Base-by-base conservation (phyloP, 2,797 vertebrate genomes). In the Otolemur crassicaudatus region DNA sequence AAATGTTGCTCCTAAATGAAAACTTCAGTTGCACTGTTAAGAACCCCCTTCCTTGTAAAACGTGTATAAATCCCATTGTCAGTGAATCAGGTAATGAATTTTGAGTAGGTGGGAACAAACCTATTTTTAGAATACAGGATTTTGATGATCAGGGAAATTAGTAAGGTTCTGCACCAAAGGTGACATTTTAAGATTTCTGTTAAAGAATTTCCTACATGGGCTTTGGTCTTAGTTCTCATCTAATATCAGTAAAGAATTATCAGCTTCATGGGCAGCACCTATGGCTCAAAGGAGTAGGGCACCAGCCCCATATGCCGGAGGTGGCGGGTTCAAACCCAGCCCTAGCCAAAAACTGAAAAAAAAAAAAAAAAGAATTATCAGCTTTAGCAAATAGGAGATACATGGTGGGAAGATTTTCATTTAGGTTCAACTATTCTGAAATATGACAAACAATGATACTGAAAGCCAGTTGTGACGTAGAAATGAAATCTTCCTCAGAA, bases 71-170 rank as follows among this genome's bases (percentile, higher is more conserved):
- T 84, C 58, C 29, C 31, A 87, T 49, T 88, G 25, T 12, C 43
- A 75, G 20, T 72, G 77, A 94, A 67, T 84, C 72, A 91, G 60
- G 82, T 91, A 58, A 91, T 86, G 73, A 23, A 46, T 94, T 91
- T 81, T 12, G 75, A 81, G 34, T 40, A 93, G 43, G 75, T 84
- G 7, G 31, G 37, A 90, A 94, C 46, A 92, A 72, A 81, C 11
- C 27, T 92, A 93, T 87, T 94, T 97, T 93, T 94, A 94, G 81
- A 91, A 93, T 93, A 46, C 19, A 89, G 82, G 72, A 80, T 87
- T 90, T 86, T 95, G 76, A 85, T 40, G 17, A 84, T 75, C 37
- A 89, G 20, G 25, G 43, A 92, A 94, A 67, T 91, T 81, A 70
- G 9, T 40, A 87, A 81, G 40, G 34, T 76, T 96, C 37, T 80